Evolutionary conservation across 2,113 vertebrate genomes (phyloP).

Genomic region (Scopus umbretta): DNA sequence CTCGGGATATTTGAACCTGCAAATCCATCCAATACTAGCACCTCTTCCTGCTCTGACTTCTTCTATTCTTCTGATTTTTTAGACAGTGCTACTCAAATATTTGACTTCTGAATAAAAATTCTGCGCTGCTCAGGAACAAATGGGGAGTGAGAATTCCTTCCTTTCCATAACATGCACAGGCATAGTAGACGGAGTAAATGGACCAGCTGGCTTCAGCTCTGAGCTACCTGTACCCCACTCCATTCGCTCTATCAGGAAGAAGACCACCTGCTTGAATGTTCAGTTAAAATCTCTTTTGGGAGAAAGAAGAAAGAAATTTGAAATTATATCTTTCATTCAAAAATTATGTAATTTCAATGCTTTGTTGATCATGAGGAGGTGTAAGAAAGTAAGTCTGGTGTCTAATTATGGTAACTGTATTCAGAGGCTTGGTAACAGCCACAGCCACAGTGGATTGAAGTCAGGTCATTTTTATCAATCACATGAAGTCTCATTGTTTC

Average conservation of each 20-base stretch:
- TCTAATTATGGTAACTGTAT: background rate
- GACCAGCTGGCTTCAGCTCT: background rate
- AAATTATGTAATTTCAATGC: background rate
- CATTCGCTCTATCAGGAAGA: background rate
- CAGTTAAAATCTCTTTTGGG: background rate
- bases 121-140: background rate
- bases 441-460: background rate
- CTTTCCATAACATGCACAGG: background rate
- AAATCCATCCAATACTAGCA: fast-evolving
- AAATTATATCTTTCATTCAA: background rate
- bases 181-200: background rate
- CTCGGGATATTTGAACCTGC: background rate
- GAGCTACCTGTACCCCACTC: background rate
- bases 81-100: background rate
- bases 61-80: background rate
- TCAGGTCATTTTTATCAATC: background rate
- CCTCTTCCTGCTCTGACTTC: background rate
- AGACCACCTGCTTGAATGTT: background rate
- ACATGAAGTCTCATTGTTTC: background rate
- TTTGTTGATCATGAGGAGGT: background rate
- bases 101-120: background rate
- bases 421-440: background rate
- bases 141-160: fast-evolving
- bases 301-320: background rate
- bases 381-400: background rate